phyloP scores from a whole-genome alignment of 2,113 vertebrate genomes.

The Peucedramus taeniatus region DNA sequence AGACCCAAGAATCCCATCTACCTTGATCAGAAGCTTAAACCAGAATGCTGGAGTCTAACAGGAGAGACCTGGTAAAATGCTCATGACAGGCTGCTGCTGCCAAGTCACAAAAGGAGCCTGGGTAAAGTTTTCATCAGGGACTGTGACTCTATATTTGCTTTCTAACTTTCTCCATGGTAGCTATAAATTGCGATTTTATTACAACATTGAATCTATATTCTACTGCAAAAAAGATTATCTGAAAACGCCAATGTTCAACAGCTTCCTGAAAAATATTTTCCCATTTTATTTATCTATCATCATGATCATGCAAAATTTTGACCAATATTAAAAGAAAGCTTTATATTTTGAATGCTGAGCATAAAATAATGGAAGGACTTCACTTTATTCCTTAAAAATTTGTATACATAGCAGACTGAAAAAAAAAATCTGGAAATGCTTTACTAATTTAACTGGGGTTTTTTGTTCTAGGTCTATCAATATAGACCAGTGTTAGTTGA shows the following conservation, averaged over 20 bases:
- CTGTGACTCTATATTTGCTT: background rate
- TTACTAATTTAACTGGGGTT: fast-evolving
- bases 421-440: background rate
- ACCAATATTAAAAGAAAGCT: background rate
- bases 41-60: background rate
- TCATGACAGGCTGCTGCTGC: background rate
- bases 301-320: background rate
- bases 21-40: background rate
- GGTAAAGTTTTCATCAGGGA: background rate
- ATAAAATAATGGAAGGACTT: background rate
- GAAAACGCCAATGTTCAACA: background rate
- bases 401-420: background rate
- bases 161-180: background rate
- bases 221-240: background rate
- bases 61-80: background rate
- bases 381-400: background rate
- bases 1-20: background rate
- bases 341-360: background rate
- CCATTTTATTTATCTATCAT: background rate
- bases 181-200: background rate
- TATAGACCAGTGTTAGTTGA: background rate
- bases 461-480: background rate
- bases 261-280: background rate
- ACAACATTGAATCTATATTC: background rate
- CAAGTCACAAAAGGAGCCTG: background rate